phyloP scores from a whole-genome alignment of 2,888 invertebrate species.

The Pollenia angustigena region DNA sequence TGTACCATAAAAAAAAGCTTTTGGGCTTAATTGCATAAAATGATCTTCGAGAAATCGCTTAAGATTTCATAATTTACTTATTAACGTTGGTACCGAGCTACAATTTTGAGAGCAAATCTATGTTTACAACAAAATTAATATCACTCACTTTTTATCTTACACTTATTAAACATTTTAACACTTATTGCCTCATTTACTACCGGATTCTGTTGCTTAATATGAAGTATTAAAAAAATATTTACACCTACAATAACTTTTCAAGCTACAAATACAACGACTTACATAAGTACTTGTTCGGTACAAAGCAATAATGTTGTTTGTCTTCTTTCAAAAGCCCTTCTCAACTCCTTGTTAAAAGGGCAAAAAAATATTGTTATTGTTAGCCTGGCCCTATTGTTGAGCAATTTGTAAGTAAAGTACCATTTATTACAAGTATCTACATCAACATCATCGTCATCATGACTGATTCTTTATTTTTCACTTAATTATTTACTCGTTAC shows the following conservation, averaged over 20 bases:
- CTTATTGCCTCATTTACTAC: constrained; percentile 26
- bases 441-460: constrained; percentile 35
- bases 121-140: background rate
- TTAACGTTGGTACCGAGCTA: too few species aligned
- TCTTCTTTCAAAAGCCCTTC: constrained; percentile 37
- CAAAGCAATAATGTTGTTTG: constrained; percentile 40
- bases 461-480: constrained; percentile 10
- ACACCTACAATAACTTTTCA: constrained; percentile 22
- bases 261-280: constrained; percentile 12
- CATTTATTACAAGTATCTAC: constrained; percentile 60
- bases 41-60: too few species aligned
- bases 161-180: background rate
- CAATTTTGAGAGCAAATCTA: too few species aligned
- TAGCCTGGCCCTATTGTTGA: constrained; percentile 30
- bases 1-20: too few species aligned
- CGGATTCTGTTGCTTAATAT: constrained; percentile 4
- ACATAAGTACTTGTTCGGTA: constrained; percentile 44
- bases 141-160: background rate
- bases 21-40: too few species aligned
- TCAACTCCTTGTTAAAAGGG: constrained; percentile 16
- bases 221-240: background rate
- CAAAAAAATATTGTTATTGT: constrained; percentile 12
- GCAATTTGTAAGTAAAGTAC: constrained; percentile 67
- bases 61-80: too few species aligned
- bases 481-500: constrained; percentile 35